Evolutionary conservation across 2,888 invertebrate species (phyloP), one percentile per base, ranked within the genome.

Genomic region (Thymelicus lineola): DNA sequence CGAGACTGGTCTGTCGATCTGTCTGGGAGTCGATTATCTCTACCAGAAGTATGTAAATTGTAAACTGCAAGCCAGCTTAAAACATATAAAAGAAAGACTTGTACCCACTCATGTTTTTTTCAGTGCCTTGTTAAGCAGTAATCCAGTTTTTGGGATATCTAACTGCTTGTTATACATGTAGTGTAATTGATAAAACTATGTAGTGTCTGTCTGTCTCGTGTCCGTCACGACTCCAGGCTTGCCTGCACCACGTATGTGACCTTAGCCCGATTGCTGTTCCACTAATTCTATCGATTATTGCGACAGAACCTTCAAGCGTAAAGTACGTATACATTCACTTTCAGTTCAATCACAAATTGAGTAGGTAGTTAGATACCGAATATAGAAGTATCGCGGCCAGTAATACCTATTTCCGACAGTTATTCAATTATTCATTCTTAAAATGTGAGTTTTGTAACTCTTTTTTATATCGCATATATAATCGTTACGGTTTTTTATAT

Each of bases 241-340:
- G 75, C 73, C 74, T 77, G 78, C 76, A 74, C 79, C 82, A 84
- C 81, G 81, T 83, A 81, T 83, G 81, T 77, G 88, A 82, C 90
- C 90, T 90, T 87, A 89, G 84, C 80, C 86, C 76, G 81, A 78
- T 85, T 85, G 81, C 80, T 80, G 83, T 78, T 79, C 77, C 82
- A 83, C 80, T 80, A 76, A 82, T 85, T 85, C 81, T 81, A 81
- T 82, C 79, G 74, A 78, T 79, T 82, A 80, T 81, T 81, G 79
- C 80, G 79, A 80, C 75, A 75, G 77, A 85, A 79, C 86, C 85
- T 87, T 87, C 83, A 73, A 82, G 74, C 74, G 76, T 76, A 71
- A 75, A 76, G 77, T 71, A 77, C n/a, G n/a, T n/a, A n/a, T n/a
- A n/a, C 86, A 77, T 86, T 88, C 85, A 83, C 84, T 86, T 86